Percentiles rank a stretch among this genome's conserved stretches.
phyloP scores from a whole-genome alignment of 2,797 vertebrate genomes.

The Buceros bicornis region DNA sequence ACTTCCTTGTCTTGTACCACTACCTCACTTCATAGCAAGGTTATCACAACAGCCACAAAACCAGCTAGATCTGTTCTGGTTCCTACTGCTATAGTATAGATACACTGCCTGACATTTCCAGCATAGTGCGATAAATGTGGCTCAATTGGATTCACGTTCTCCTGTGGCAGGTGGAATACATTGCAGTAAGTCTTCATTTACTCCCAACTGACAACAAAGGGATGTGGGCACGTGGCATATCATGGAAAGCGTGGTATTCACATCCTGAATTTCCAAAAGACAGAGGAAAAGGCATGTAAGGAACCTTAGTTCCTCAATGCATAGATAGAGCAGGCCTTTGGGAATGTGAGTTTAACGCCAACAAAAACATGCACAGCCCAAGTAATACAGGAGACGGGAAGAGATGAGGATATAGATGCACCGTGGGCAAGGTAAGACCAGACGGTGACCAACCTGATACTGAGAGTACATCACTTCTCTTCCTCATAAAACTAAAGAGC shows the following conservation, averaged over 20 bases:
- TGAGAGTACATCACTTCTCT: not conserved
- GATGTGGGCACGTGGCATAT: not conserved
- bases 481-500: not conserved
- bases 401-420: not conserved
- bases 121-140: not conserved
- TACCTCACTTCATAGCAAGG: not conserved
- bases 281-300: not conserved
- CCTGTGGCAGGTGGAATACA: not conserved
- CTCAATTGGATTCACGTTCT: not conserved
- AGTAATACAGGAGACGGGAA: not conserved
- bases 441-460: not conserved
- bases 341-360: not conserved
- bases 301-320: not conserved
- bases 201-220: not conserved
- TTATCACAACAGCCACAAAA: slow-evolving; percentile 24
- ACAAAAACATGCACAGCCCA: not conserved
- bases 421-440: not conserved
- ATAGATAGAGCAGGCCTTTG: not conserved
- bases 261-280: not conserved
- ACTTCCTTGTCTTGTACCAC: not conserved
- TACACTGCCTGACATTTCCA: not conserved
- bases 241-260: not conserved
- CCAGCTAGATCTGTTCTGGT: slow-evolving; percentile 3
- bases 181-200: not conserved
- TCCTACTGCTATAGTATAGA: not conserved